phyloP scores from a whole-genome alignment of 1,140 invertebrate genomes.

The Euwallacea fornicatus region DNA sequence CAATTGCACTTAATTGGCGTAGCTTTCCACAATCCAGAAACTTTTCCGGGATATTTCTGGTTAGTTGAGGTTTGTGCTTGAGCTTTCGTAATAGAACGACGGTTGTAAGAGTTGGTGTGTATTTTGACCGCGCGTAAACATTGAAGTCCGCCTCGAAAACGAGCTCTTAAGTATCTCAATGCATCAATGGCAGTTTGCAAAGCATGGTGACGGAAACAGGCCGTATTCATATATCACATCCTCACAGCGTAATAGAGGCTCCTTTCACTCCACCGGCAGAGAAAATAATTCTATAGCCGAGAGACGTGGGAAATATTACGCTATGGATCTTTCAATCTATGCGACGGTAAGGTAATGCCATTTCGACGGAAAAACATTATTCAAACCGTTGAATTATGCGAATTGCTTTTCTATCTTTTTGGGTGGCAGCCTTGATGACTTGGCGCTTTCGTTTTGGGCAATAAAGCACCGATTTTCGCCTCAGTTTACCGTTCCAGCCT shows the following conservation, averaged over 20 bases:
- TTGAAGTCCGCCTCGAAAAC: neutral
- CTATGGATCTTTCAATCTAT: constrained; percentile 30
- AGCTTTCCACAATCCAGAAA: no score
- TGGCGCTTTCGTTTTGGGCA: constrained; percentile 16
- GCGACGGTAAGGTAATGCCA: constrained; percentile 31
- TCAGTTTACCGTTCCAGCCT: constrained; percentile 9
- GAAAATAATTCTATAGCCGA: constrained; percentile 26
- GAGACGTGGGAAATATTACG: constrained; percentile 34
- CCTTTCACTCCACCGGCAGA: constrained; percentile 11
- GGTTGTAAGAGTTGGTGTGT: no score
- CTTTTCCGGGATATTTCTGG: no score
- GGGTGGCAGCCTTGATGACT: constrained; percentile 27
- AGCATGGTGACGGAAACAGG: constrained; percentile 17
- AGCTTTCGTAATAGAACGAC: no score
- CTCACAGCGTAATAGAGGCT: constrained; percentile 16
- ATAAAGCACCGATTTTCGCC: constrained; percentile 27
- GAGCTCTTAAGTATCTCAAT: constrained; percentile 11
- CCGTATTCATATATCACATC: constrained; percentile 27
- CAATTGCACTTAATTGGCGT: no score
- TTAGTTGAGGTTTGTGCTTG: no score
- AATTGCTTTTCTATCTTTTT: constrained; percentile 34
- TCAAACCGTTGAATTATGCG: constrained; percentile 33
- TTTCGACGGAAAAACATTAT: constrained; percentile 35
- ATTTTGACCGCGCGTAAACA: neutral
- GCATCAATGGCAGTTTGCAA: constrained; percentile 18